Evolutionary conservation across 2,797 vertebrate species (phyloP).

Genomic region (Oophaga sylvatica): DNA sequence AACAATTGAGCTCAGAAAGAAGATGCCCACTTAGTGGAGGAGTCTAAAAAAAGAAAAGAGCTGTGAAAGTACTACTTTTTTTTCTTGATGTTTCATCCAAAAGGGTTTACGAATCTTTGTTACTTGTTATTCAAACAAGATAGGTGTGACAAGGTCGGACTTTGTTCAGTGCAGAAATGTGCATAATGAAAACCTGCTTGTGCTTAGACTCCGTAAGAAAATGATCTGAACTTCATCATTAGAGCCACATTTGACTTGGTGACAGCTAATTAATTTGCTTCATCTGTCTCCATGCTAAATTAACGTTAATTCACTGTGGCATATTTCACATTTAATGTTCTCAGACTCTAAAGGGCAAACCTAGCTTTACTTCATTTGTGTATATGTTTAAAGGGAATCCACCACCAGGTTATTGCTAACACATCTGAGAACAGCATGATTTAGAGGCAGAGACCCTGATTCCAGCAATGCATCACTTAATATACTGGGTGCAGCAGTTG

Average conservation of each 20-base stretch:
- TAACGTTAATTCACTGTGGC: not conserved
- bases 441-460: no score
- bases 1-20: not conserved
- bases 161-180: not conserved
- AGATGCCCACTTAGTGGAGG: not conserved
- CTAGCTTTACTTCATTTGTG: not conserved
- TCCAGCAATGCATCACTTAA: no score
- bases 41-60: not conserved
- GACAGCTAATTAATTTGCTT: not conserved
- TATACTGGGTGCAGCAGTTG: no score
- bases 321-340: not conserved
- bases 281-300: not conserved
- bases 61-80: not conserved
- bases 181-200: not conserved
- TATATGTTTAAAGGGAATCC: not conserved
- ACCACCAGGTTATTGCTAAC: not conserved
- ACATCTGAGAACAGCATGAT: no score
- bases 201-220: not conserved
- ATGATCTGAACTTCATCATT: not conserved
- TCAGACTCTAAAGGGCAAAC: not conserved
- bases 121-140: not conserved
- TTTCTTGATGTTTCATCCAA: not conserved
- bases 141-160: not conserved
- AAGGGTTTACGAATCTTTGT: not conserved
- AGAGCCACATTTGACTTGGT: not conserved